Percentiles rank a stretch among this genome's conserved stretches.
Conservation (phyloP, 2,888 invertebrate species). For the Rhingia rostrata region DNA sequence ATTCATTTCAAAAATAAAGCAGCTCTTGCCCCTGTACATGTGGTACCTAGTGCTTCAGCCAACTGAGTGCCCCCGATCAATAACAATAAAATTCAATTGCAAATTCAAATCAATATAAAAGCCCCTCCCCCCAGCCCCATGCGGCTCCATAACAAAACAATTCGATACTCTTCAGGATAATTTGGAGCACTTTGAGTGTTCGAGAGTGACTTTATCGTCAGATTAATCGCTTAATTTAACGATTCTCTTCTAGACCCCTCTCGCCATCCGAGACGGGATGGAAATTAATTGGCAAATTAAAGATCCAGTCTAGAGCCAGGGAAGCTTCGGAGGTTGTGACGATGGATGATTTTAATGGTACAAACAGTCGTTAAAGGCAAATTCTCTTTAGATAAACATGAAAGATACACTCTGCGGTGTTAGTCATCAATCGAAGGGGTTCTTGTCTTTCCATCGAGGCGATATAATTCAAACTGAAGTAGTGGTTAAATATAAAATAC, state of each 20-base stretch:
- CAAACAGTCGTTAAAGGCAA: slow-evolving; percentile 58
- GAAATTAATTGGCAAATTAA: slow-evolving; percentile 73
- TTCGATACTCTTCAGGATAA: slow-evolving; percentile 56
- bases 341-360: slow-evolving; percentile 59
- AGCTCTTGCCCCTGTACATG: slow-evolving; percentile 6
- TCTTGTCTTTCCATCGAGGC: slow-evolving; percentile 19
- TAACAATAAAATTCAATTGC: slow-evolving; percentile 73
- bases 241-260: slow-evolving; percentile 6
- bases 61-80: slow-evolving; percentile 57
- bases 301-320: slow-evolving; percentile 18
- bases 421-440: slow-evolving; percentile 64
- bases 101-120: slow-evolving; percentile 72
- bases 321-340: neutral
- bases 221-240: slow-evolving; percentile 74
- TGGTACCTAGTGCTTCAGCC: slow-evolving; percentile 7
- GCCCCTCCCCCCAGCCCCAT: slow-evolving; percentile 19
- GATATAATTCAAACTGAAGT: slow-evolving; percentile 32
- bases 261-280: slow-evolving; percentile 36
- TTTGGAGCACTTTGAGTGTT: slow-evolving; percentile 52
- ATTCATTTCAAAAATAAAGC: slow-evolving; percentile 35
- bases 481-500: slow-evolving; percentile 36
- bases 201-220: slow-evolving; percentile 63
- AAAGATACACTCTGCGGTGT: slow-evolving; percentile 47
- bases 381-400: slow-evolving; percentile 62
- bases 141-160: slow-evolving; percentile 30